Percentiles rank a stretch among this genome's conserved stretches.
Evolutionary conservation across 2,797 vertebrate genomes (phyloP).

Genomic region (Chrysolophus pictus): DNA sequence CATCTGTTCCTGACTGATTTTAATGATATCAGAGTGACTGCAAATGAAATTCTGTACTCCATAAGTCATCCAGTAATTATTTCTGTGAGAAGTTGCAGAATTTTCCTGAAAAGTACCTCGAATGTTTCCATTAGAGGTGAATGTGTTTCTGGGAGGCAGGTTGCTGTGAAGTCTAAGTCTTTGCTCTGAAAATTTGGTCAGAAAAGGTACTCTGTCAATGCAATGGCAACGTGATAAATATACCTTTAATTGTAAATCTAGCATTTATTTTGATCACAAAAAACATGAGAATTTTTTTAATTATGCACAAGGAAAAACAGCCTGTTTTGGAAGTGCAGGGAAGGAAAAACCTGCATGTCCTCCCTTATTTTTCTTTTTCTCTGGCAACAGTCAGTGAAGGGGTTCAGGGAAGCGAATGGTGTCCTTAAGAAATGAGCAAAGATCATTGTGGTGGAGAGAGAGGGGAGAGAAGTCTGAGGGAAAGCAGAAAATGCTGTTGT

Average conservation of each 20-base stretch:
- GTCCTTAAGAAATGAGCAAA: not conserved
- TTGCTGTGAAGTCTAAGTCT: not conserved
- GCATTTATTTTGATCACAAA: not conserved
- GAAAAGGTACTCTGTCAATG: not conserved
- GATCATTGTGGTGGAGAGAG: not conserved
- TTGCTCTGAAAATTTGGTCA: not conserved
- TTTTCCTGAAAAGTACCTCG: not conserved
- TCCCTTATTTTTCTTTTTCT: not conserved
- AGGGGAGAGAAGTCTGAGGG: not conserved
- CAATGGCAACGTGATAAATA: not conserved
- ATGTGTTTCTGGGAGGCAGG: not conserved
- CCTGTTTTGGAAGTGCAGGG: not conserved
- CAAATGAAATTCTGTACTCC: not conserved
- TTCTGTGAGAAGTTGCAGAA: conserved; percentile 1
- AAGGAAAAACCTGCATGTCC: not conserved
- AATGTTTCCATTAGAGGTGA: not conserved
- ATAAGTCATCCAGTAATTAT: not conserved
- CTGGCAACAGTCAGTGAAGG: not conserved
- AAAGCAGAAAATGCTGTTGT: not conserved
- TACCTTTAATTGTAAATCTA: not conserved
- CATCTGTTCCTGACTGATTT: not conserved
- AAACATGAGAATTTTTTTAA: not conserved
- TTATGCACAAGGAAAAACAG: not conserved
- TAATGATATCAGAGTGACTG: not conserved
- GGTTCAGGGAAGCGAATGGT: not conserved